Percentiles rank a stretch among this genome's conserved stretches.
These are phyloP conservation scores for Muscicapa comitata DNA, from an alignment of 2,797 vertebrate species.

Conservation along the genomic window DNA sequence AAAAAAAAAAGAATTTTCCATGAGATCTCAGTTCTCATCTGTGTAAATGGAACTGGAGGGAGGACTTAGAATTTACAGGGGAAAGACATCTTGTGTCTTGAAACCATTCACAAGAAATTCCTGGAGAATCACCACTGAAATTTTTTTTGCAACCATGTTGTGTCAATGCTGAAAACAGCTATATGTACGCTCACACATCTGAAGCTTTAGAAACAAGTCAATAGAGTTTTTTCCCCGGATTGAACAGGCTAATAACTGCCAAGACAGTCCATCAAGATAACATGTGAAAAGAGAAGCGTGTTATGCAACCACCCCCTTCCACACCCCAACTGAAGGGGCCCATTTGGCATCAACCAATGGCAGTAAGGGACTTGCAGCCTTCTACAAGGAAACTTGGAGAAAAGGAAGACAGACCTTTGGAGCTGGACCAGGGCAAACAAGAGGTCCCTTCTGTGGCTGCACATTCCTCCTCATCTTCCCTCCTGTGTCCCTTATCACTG, in stretches of 20 bases:
- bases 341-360: neutral
- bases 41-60: neutral
- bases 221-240: neutral
- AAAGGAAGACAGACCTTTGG: neutral
- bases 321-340: neutral
- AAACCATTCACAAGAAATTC: neutral
- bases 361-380: neutral
- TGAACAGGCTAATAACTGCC: neutral
- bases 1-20: neutral
- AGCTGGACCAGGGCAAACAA: neutral
- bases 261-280: neutral
- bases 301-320: neutral
- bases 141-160: neutral
- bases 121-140: neutral
- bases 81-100: neutral
- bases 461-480: neutral
- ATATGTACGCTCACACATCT: neutral
- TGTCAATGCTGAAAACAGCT: neutral
- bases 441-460: neutral
- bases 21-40: neutral
- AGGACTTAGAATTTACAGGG: neutral
- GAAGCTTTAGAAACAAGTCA: neutral
- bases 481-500: neutral
- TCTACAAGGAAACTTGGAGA: neutral
- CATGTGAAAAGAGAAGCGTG: neutral